Evolutionary conservation across 2,888 invertebrate species (phyloP).

Genomic region (Troides aeacus): DNA sequence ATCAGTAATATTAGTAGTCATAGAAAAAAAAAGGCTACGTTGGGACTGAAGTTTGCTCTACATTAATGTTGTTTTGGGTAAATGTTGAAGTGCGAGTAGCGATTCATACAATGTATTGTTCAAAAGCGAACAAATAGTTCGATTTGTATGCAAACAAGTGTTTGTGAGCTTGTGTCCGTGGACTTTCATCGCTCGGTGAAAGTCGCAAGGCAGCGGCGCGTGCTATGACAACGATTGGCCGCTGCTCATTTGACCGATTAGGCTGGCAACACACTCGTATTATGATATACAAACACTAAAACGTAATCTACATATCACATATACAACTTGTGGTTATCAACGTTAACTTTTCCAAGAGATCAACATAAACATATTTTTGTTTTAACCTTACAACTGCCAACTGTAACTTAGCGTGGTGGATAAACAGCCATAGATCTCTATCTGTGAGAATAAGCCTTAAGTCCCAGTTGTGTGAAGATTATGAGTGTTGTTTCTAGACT

Average conservation of each 20-base stretch:
- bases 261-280: conserved; percentile 13
- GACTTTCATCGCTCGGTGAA: conserved; percentile 75
- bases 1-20: no score
- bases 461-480: no score
- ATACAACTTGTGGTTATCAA: no score
- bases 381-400: no score
- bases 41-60: no score
- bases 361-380: no score
- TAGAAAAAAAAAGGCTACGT: no score
- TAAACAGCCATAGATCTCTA: no score
- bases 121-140: conserved; percentile 41
- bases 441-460: no score
- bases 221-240: conserved; percentile 50
- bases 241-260: conserved; percentile 32
- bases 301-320: neutral
- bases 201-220: conserved; percentile 66
- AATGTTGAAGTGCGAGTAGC: neutral
- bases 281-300: neutral
- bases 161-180: conserved; percentile 40
- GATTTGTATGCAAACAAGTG: conserved; percentile 62
- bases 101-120: conserved; percentile 34
- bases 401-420: no score
- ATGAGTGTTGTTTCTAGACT: no score
- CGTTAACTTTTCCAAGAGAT: no score
- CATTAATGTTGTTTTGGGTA: neutral